Base-by-base conservation (phyloP, 2,113 vertebrate species). In the Orycteropus afer region DNA sequence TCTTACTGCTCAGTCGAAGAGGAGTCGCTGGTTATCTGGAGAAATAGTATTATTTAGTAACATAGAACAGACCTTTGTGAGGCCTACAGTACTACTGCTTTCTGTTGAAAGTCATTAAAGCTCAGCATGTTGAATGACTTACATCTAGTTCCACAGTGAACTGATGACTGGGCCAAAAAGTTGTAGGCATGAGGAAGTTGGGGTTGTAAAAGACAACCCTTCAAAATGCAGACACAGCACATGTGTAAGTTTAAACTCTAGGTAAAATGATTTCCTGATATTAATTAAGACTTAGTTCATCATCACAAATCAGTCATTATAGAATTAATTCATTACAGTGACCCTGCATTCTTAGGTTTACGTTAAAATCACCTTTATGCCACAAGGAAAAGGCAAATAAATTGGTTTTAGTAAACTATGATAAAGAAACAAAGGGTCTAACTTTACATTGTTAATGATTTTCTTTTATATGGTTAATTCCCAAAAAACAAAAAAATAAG, bases 211-310 rank as follows among this genome's bases (percentile, higher is more conserved):
- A 61, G 40, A 69, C 65, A 80, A 67, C 81, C 88, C 92, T 93
- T 59, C 40, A 59, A 86, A 80, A 45, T 37, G 78, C 94, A 86
- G 53, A 57, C 77, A 81, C 84, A 11, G 95, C 95, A 47, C 3
- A 17, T 82, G 22, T 59, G 82, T 91, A 49, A 92, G 82, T 76
- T 83, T 80, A 93, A 88, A 63, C 74, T 85, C 86, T 23, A 86
- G 80, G 86, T 91, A 74, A 86, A 91, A 79, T 84, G 69, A 81
- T 78, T 97, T 96, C 86, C 86, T 95, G 86, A 63, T 90, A 87
- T 94, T 94, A 96, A 96, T 92, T 96, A 95, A 95, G 86, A 92
- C 89, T 57, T 79, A 95, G 89, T 93, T 96, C 95, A 83, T 86
- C 25, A 61, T 80, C 71, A 89, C 90, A 95, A 96, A 88, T 89